These are phyloP conservation scores for Meda fulgida DNA, from an alignment of 2,797 vertebrate species.

Conservation along the genomic window DNA sequence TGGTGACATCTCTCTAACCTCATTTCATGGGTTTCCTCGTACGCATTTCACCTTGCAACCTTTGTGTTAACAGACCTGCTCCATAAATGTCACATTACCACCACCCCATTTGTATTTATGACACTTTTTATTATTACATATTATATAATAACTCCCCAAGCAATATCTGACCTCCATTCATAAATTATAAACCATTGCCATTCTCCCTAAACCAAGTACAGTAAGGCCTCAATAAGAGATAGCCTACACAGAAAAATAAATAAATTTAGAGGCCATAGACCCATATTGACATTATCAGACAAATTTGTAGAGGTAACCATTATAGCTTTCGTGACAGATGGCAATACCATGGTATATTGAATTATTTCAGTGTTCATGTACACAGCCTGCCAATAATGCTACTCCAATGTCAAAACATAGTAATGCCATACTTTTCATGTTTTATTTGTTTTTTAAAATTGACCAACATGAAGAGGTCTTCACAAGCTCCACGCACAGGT, in stretches of 20 bases:
- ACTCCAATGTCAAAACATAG: too few species aligned
- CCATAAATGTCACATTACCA: slow-evolving; percentile 11
- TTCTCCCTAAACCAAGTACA: background rate
- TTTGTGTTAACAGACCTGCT: slow-evolving; percentile 12
- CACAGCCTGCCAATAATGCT: background rate
- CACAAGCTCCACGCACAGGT: background rate
- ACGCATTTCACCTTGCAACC: slow-evolving; percentile 25
- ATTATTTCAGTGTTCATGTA: background rate
- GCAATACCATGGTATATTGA: background rate
- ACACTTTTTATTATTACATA: slow-evolving; percentile 12
- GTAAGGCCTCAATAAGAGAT: background rate
- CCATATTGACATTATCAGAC: background rate
- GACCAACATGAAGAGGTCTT: background rate
- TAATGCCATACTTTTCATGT: background rate
- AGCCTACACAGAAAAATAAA: background rate
- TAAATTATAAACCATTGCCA: slow-evolving; percentile 18
- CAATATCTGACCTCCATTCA: slow-evolving; percentile 30
- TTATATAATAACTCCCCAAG: slow-evolving; percentile 22
- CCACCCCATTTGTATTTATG: slow-evolving; percentile 6
- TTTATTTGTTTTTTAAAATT: too few species aligned
- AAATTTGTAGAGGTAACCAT: background rate
- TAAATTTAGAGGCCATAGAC: background rate
- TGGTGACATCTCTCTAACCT: slow-evolving; percentile 11
- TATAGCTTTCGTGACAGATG: background rate
- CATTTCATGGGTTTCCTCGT: slow-evolving; percentile 10